Evolutionary conservation across 1,140 invertebrate genomes (phyloP).

Genomic region (Drosophila saltans): DNA sequence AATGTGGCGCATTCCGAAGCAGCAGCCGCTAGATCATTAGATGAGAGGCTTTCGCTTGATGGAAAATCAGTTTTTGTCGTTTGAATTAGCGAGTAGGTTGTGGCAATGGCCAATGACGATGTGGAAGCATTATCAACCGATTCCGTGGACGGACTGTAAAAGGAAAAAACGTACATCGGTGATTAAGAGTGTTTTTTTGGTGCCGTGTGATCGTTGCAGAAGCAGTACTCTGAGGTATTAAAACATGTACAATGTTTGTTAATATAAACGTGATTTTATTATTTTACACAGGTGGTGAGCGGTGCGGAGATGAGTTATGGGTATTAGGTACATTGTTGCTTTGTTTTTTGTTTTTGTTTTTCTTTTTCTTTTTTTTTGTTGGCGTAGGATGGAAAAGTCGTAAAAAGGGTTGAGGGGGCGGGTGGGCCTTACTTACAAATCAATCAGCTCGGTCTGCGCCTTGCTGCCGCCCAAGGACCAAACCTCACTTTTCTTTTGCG

Average conservation of each 20-base stretch:
- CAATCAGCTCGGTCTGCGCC: slow-evolving; percentile 67
- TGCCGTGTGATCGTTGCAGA: background rate
- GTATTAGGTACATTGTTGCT: too few species aligned
- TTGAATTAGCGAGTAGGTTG: slow-evolving; percentile 57
- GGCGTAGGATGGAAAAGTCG: background rate
- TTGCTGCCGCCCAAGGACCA: slow-evolving; percentile 78
- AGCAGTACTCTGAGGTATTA: background rate
- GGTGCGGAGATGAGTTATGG: background rate
- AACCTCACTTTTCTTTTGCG: slow-evolving; percentile 77
- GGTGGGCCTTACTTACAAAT: slow-evolving; percentile 68
- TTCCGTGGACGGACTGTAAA: slow-evolving; percentile 55
- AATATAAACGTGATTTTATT: background rate
- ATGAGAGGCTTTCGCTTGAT: slow-evolving; percentile 15
- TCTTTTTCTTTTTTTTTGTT: background rate
- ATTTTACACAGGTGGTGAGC: background rate
- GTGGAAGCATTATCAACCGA: slow-evolving; percentile 27
- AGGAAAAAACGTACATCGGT: background rate
- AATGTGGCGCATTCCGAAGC: slow-evolving; percentile 47
- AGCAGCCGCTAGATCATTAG: slow-evolving; percentile 39
- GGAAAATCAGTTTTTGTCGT: slow-evolving; percentile 24
- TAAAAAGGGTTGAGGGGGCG: background rate
- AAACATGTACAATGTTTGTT: background rate
- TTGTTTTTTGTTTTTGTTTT: too few species aligned
- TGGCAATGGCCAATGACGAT: slow-evolving; percentile 54
- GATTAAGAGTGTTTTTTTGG: background rate